phyloP scores from a whole-genome alignment of 1,140 invertebrate genomes.

The Drosophila cardini region DNA sequence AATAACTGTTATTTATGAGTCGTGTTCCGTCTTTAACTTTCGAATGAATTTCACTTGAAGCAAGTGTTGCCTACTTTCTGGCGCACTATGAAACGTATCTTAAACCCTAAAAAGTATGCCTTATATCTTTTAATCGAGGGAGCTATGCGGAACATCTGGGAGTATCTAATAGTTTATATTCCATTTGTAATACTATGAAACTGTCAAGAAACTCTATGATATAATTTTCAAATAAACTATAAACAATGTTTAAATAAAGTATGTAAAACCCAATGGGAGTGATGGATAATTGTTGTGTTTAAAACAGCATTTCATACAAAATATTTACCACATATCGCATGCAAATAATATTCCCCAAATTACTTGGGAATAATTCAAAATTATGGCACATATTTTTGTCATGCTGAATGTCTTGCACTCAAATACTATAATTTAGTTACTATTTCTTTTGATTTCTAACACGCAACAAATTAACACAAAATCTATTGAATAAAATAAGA shows the following conservation, averaged over 20 bases:
- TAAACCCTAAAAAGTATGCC: background rate
- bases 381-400: constrained; percentile 18
- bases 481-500: constrained; percentile 45
- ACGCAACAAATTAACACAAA: constrained; percentile 34
- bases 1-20: background rate
- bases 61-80: background rate
- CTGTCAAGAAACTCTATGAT: too few species aligned
- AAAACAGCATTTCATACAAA: constrained; percentile 15
- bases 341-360: constrained; percentile 11
- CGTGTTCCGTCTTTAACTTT: background rate
- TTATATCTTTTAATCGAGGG: too few species aligned
- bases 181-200: too few species aligned
- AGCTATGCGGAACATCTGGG: too few species aligned
- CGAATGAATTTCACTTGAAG: background rate
- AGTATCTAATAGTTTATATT: too few species aligned
- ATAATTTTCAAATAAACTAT: too few species aligned
- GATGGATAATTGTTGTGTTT: background rate
- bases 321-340: constrained; percentile 29
- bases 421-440: background rate
- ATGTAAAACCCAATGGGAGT: background rate
- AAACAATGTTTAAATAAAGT: constrained; percentile 3
- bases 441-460: constrained; percentile 42
- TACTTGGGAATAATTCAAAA: constrained; percentile 10
- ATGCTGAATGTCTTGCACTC: constrained; percentile 38
- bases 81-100: background rate